phyloP scores from a whole-genome alignment of 1,140 invertebrate genomes.

The Drosophila santomea region DNA sequence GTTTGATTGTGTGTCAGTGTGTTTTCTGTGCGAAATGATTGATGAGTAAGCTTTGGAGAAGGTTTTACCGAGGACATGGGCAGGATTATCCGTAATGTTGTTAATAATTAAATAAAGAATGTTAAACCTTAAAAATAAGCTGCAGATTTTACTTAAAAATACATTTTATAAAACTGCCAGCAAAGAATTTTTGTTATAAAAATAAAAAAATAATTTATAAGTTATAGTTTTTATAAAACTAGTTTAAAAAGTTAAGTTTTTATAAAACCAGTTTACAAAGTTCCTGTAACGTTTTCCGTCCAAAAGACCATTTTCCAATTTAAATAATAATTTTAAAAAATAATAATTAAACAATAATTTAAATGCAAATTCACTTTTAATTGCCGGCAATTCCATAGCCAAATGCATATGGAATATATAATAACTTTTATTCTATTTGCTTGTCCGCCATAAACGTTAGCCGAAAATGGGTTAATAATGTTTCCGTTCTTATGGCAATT shows the following conservation, averaged over 20 bases:
- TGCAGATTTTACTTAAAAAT: too few species aligned
- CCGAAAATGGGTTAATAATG: slow-evolving; percentile 12
- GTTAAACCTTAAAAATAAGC: neutral
- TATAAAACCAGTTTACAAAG: neutral
- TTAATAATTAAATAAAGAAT: neutral
- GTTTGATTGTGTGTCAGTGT: slow-evolving; percentile 37
- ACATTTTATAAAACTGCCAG: too few species aligned
- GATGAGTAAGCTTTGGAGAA: slow-evolving; percentile 40
- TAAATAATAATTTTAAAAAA: too few species aligned
- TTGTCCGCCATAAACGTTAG: slow-evolving; percentile 10
- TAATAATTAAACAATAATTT: neutral
- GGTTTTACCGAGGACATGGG: neutral
- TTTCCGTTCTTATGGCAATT: slow-evolving; percentile 34
- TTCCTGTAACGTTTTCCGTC: too few species aligned
- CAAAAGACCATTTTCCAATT: neutral
- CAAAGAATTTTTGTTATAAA: neutral
- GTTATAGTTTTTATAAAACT: neutral
- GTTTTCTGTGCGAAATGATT: slow-evolving; percentile 20
- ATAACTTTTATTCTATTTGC: slow-evolving; percentile 2
- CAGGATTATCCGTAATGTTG: neutral
- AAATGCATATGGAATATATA: slow-evolving; percentile 10
- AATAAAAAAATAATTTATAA: neutral
- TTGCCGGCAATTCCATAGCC: neutral
- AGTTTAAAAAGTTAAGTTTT: neutral
- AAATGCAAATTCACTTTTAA: slow-evolving; percentile 4